Conservation (phyloP, 2,888 invertebrate species). For the Trichacis sp. region DNA sequence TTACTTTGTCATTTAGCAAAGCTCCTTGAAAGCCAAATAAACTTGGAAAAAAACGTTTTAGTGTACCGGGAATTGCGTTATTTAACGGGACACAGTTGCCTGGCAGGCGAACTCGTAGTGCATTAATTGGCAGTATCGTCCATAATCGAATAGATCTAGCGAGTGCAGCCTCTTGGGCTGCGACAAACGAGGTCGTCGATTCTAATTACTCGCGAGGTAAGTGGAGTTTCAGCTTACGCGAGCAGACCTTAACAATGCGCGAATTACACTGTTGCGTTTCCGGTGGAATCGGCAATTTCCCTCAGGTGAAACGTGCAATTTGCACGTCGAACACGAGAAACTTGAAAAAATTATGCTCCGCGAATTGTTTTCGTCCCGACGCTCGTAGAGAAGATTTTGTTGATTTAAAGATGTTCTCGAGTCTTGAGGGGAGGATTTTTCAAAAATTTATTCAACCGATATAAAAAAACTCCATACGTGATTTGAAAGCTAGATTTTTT, state of each 20-base stretch:
- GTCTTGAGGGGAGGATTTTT: no score
- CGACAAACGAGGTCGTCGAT: background rate
- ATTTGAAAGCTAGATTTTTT: no score
- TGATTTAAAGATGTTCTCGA: no score
- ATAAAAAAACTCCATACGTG: no score
- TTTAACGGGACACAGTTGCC: background rate
- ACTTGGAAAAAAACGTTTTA: no score
- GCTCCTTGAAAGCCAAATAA: no score
- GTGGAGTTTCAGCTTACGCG: background rate
- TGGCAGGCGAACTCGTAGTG: background rate
- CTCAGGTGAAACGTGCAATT: background rate
- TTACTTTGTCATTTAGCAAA: no score
- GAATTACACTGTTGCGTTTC: background rate
- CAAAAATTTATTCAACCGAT: no score
- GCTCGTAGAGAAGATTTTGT: no score
- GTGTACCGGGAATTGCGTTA: background rate
- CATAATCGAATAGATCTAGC: background rate
- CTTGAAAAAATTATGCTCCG: conserved; percentile 23
- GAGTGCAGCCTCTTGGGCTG: background rate
- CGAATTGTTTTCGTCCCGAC: no score
- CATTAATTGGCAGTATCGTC: background rate
- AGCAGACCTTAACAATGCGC: background rate
- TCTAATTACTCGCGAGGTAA: background rate
- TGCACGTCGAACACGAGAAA: background rate
- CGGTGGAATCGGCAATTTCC: background rate